Evolutionary conservation across 2,888 invertebrate species (phyloP).

Genomic region (Enchytraeus crypticus): DNA sequence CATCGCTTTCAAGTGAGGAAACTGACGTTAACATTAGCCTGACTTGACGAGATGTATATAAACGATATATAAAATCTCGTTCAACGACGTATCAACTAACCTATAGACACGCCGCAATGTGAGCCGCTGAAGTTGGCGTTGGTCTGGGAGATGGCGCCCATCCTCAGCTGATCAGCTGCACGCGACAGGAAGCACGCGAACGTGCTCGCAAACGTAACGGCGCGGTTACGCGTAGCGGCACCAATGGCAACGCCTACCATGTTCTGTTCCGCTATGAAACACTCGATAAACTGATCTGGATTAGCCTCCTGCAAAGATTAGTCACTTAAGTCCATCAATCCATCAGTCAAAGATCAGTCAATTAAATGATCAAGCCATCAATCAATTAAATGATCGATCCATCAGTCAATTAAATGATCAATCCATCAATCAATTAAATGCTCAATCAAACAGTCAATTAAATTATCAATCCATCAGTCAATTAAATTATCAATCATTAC

Average conservation of each 20-base stretch:
- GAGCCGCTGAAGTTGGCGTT: constrained; percentile 94
- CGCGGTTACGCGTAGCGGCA: constrained; percentile 80
- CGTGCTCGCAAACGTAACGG: constrained; percentile 88
- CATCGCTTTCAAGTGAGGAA: no score
- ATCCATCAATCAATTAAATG: no score
- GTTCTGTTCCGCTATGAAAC: constrained; percentile 99
- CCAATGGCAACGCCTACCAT: constrained; percentile 88
- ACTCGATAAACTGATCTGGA: constrained; percentile 77
- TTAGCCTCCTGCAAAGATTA: constrained; percentile 39
- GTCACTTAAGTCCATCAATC: not conserved
- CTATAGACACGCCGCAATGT: constrained; percentile 95
- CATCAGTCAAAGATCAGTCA: no score
- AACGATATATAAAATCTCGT: no score
- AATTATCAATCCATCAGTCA: no score
- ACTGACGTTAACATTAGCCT: no score
- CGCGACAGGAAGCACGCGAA: constrained; percentile 89
- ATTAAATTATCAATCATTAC: no score
- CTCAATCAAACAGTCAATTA: no score
- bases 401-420: no score
- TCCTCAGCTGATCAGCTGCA: constrained; percentile 95
- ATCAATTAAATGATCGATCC: no score
- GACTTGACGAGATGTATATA: no score
- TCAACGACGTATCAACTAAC: constrained; percentile 47
- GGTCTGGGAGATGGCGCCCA: constrained; percentile 97
- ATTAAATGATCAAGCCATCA: no score